Conservation (phyloP, 2,888 invertebrate species). For the Drosophila neutralis region DNA sequence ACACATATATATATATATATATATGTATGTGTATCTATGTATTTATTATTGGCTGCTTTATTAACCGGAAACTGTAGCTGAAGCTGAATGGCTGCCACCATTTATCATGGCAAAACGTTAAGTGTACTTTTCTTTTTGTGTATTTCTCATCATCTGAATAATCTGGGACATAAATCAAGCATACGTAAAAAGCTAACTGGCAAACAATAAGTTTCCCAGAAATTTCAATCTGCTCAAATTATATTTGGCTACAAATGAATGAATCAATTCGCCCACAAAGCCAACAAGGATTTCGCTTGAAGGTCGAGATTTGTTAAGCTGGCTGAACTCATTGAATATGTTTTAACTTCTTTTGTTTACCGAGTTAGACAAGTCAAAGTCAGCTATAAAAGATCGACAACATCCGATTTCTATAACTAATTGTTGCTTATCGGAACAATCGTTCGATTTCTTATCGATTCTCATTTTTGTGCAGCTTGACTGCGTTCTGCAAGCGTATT, state of each 20-base stretch:
- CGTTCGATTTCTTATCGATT: neutral
- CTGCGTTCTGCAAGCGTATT: neutral
- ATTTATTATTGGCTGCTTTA: constrained; percentile 32
- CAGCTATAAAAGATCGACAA: neutral
- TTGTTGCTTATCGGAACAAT: neutral
- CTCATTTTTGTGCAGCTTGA: neutral
- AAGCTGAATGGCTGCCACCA: constrained; percentile 15
- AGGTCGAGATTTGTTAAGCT: neutral
- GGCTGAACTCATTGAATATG: too few species aligned
- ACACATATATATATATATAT: neutral
- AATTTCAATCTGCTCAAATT: neutral
- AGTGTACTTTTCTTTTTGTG: constrained; percentile 1
- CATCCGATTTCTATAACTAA: neutral
- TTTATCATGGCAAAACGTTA: constrained; percentile 31
- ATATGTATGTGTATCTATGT: neutral
- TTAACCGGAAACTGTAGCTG: constrained; percentile 23
- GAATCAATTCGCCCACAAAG: neutral
- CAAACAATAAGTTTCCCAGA: constrained; percentile 3
- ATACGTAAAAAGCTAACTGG: neutral
- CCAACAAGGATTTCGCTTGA: neutral
- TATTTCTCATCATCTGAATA: neutral
- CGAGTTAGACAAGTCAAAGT: neutral
- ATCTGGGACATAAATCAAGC: constrained; percentile 2
- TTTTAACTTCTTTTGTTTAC: neutral
- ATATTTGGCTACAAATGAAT: neutral